These are phyloP conservation scores for Xenopus petersii DNA, from an alignment of 2,797 vertebrate species.

Conservation along the genomic window DNA sequence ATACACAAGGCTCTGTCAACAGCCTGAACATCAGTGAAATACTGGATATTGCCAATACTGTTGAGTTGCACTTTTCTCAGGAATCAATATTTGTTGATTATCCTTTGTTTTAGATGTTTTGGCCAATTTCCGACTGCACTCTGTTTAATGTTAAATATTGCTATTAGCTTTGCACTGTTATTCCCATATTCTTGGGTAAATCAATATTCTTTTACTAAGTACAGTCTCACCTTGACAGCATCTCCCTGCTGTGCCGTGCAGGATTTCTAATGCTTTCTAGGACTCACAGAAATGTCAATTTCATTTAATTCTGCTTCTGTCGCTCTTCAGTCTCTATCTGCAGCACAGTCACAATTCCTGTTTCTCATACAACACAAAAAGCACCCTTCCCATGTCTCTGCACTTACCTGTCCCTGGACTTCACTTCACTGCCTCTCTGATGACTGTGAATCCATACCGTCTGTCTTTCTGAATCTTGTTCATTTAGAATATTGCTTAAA, in stretches of 20 bases:
- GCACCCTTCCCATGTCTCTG: conserved; percentile 11
- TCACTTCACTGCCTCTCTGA: conserved; percentile 39
- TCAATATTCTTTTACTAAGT: conserved; percentile 36
- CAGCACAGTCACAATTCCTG: conserved; percentile 15
- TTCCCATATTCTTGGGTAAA: conserved; percentile 16
- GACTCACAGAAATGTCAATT: conserved; percentile 38
- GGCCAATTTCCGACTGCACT: background rate
- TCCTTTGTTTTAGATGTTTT: conserved; percentile 1
- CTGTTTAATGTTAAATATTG: conserved; percentile 4
- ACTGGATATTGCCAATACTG: background rate
- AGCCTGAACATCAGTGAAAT: background rate
- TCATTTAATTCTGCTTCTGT: conserved; percentile 30
- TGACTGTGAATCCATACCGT: conserved; percentile 34
- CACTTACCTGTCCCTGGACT: conserved; percentile 30
- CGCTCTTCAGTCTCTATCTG: conserved; percentile 4
- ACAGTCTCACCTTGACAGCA: conserved; percentile 36
- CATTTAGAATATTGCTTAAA: conserved; percentile 24
- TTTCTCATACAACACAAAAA: conserved; percentile 17
- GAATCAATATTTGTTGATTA: background rate
- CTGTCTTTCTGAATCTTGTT: conserved; percentile 41
- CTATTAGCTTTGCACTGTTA: background rate
- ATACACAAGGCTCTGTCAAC: background rate
- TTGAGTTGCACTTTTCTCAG: background rate
- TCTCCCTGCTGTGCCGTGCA: conserved; percentile 24
- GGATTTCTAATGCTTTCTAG: conserved; percentile 35